Evolutionary conservation across 2,888 invertebrate species (phyloP), one percentile per base, ranked within the genome.

Genomic region (Eurois occulta): DNA sequence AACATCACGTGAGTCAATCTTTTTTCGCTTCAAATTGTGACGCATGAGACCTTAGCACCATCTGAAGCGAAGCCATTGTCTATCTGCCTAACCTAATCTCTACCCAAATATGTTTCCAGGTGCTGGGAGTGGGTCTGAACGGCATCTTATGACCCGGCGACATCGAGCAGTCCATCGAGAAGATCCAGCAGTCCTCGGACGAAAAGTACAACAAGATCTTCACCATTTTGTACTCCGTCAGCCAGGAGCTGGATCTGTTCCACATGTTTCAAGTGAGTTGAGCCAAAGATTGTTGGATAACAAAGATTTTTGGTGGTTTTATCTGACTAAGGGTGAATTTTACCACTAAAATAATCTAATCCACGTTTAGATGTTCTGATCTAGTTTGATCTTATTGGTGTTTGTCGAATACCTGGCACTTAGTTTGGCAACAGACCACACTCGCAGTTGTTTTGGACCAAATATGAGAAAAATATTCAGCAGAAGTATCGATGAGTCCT

Each of bases 171-270:
- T 97, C 98, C 1, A 97, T 98, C 74, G 97, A 97, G 85, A 97
- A 98, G 88, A 97, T 98, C 85, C 97, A 97, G 78, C 97, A 97
- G 81, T 97, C 97, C 41, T 95, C 97, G 64, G 98, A 98, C 92
- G 97, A 97, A 78, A 98, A 98, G 90, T 98, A 98, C 93, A 98
- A 98, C 92, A 98, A 97, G 93, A 98, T 98, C 87, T 98, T 98
- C 92, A 97, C 97, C 71, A 97, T 98, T 82, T 96, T 98, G 35
- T 98, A 98, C 94, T 97, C 97, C 66, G 97, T 98, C 70, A 98
- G 98, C 93, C 97, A 97, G 72, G 97, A 97, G 85, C 91, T 98
- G 79, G 97, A 98, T 92, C 95, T 98, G 35, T 98, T 98, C 91
- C 95, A 91, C 58, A 93, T 89, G 13, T 98, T 97, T 92, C 92